Evolutionary conservation across 2,797 vertebrate genomes (phyloP).

Genomic region (Enteromius unitaeniatus): DNA sequence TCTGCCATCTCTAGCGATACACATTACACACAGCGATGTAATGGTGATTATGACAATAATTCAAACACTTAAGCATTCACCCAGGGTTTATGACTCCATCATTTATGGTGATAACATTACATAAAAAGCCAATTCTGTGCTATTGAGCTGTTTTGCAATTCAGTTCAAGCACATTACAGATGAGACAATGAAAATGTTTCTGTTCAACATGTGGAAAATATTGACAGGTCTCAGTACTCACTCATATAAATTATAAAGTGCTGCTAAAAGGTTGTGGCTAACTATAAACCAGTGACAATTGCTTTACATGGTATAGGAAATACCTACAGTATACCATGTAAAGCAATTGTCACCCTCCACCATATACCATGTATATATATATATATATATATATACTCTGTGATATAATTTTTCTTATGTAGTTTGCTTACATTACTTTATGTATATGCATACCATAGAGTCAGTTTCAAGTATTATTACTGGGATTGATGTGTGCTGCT

Average conservation of each 20-base stretch:
- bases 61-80: constrained; percentile 74
- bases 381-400: too few species aligned
- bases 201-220: constrained; percentile 61
- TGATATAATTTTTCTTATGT: neutral
- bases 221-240: constrained; percentile 21
- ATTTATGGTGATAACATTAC: constrained; percentile 73
- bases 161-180: constrained; percentile 63
- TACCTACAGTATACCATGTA: too few species aligned
- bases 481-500: constrained; percentile 4
- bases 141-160: constrained; percentile 69
- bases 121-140: constrained; percentile 73
- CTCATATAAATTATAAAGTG: neutral
- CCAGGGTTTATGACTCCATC: constrained; percentile 71
- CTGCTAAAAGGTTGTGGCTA: constrained; percentile 8
- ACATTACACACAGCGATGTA: constrained; percentile 72
- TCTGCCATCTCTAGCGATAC: constrained; percentile 68
- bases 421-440: neutral
- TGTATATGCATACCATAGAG: constrained; percentile 21
- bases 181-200: constrained; percentile 72
- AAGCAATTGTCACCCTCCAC: too few species aligned
- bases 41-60: constrained; percentile 74
- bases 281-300: neutral
- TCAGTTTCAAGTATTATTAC: constrained; percentile 9
- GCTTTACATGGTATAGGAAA: neutral
- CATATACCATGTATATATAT: too few species aligned